Base-by-base conservation (phyloP, 1,140 invertebrate species). In the Protaetia brevitarsis region DNA sequence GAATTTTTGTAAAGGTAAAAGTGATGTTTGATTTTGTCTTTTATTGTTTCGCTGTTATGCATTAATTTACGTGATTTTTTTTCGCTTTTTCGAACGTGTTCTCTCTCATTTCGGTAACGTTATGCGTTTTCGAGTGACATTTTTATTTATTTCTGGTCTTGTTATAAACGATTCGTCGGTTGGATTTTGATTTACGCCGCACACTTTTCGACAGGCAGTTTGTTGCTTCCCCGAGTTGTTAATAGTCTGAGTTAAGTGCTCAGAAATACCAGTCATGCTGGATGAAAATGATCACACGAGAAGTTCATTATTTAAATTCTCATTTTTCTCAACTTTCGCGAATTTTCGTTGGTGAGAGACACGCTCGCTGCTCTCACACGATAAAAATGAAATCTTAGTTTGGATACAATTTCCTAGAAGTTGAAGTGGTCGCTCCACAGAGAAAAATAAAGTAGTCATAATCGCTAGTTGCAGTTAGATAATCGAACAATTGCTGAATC, bases 21-120 rank as follows among this genome's bases (percentile, higher is more conserved):
- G 70, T 71, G 70, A 70, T 71, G 70, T 68, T 70, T 70, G 70
- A 70, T 69, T 70, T 71, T 68, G 66, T 69, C 66, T 71, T 71
- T 71, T 69, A 70, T 69, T 68, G 68, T 71, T 69, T 71, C 63
- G 34, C 23, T 66, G 66, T 62, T 41, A 65, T 56, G 63, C 59
- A 63, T 68, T 69, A 59, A 65, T 71, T 69, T 45, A 59, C 57
- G 57, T 29, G 29, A 29, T n/a, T n/a, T 59, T 59, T 59, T 51
- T 51, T 51, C 19, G 16, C 19, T 51, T 51, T 51, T 51, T 51
- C 10, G 4, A 59, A 29, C 27, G 7, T 58, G 57, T 59, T 29
- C 27, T 51, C 41, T 51, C 41, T 23, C 19, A 23, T 23, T 23
- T 51, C 16, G 16, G 19, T 51, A 23, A 16, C 16, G 41, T 34